Evolutionary conservation across 2,797 vertebrate species (phyloP), one percentile per base, ranked within the genome.

Genomic region (Notolepis coatsorum): DNA sequence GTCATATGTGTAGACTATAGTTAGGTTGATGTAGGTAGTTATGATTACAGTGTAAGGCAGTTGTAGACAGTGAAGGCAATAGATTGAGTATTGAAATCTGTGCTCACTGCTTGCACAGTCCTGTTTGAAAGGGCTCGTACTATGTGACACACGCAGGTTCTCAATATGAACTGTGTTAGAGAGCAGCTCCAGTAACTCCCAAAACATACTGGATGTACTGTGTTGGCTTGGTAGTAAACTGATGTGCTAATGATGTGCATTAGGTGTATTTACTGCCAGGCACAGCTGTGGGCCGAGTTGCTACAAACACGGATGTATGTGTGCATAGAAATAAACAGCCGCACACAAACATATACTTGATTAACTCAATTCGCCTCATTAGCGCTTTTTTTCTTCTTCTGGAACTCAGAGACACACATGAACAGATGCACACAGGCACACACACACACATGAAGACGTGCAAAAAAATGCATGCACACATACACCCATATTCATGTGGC

Each of bases 361-460:
- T n/a, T n/a, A n/a, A n/a, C n/a, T n/a, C n/a, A n/a, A n/a, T n/a
- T n/a, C n/a, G n/a, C n/a, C n/a, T n/a, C n/a, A n/a, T n/a, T n/a
- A n/a, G n/a, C n/a, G n/a, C n/a, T n/a, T n/a, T n/a, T n/a, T n/a
- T n/a, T n/a, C n/a, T n/a, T n/a, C n/a, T n/a, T n/a, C 24, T 25
- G 24, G 2, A 13, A 4, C 4, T 7, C 21, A 24, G 21, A 27
- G 21, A 60, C 24, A 45, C 17, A 20, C 46, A 51, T 46, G 24
- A 31, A 21, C 18, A n/a, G 15, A 27, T 17, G 15, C 21, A 61
- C 21, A 25, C 15, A 18, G 21, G 50, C 2, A 46, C 48, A 30
- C 10, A 45, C 42, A 45, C n/a, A 45, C 42, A 45, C 42, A 45
- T 18, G 18, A 43, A 63, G 28, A 20, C 12, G 21, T 45, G 42